phyloP scores from a whole-genome alignment of 1,140 invertebrate species.

The Brachionus rotundiformis region DNA sequence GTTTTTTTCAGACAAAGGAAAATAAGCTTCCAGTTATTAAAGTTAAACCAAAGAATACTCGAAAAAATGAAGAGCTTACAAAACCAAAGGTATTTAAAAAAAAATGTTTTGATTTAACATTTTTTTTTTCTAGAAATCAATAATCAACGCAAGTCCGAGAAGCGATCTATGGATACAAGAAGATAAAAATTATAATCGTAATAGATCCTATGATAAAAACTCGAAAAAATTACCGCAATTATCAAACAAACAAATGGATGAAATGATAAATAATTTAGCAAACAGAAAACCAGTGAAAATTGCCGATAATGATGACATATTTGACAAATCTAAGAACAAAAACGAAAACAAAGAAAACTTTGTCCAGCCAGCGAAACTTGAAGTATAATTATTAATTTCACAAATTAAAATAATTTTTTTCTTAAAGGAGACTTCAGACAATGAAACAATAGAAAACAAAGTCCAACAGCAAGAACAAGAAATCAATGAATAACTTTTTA shows the following conservation, averaged over 20 bases:
- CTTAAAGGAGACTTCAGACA: not conserved
- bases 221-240: slow-evolving; percentile 5
- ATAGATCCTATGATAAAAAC: slow-evolving; percentile 22
- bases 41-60: not conserved
- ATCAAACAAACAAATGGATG: slow-evolving; percentile 29
- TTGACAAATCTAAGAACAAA: slow-evolving; percentile 8
- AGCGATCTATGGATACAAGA: not conserved
- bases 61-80: not conserved
- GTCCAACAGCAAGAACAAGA: not conserved
- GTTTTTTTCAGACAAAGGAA: slow-evolving; percentile 7
- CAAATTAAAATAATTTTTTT: too few relatives aligned
- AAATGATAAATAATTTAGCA: slow-evolving; percentile 37
- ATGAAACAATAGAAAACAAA: not conserved
- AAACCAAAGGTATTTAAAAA: not conserved
- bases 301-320: slow-evolving; percentile 27
- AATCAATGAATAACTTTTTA: not conserved
- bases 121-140: not conserved
- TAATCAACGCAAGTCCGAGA: not conserved
- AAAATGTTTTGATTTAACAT: not conserved
- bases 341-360: not conserved
- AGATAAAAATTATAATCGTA: not conserved
- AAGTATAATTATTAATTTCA: too few relatives aligned
- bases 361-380: not conserved
- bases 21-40: slow-evolving; percentile 9
- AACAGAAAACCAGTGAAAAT: slow-evolving; percentile 41